Base-by-base conservation (phyloP, 1,140 invertebrate species). In the Neodiprion fabricii region DNA sequence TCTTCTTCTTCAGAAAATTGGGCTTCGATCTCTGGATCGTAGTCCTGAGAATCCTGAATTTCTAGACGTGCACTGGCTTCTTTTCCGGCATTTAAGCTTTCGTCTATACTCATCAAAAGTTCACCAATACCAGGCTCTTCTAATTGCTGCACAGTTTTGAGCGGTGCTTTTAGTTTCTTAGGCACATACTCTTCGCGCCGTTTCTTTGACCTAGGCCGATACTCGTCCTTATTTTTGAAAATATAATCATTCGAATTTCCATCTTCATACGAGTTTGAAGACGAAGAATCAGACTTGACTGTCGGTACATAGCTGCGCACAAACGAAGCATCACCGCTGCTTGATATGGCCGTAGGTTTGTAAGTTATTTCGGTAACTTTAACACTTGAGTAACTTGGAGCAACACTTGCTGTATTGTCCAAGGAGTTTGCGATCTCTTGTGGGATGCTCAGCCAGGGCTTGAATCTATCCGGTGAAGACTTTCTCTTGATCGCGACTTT, bases 151-250 rank as follows among this genome's bases (percentile, higher is more conserved):
- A 78, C 76, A 3, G 76, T 79, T 73, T 86, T 85, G 7, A 88
- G 73, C 1, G 85, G 84, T 7, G 81, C 73, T 74, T 88, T 89
- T 0, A 88, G 77, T 48, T 83, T 88, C 65, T 79, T 82, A 9
- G 88, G 87, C 28, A 89, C 86, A 72, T 88, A 88, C 50, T 88
- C 87, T 75, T 88, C 87, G 40, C 85, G 76, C 70, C 83, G 78
- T 70, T 87, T 88, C 65, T 88, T 88, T 17, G 74, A 76, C 70
- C 82, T 86, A 9, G 85, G 85, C 76, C 83, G 83, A 74, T 88
- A 85, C 0, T 73, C 72, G 72, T 87, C 87, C 48, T 85, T 87
- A 9, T 78, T 72, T 73, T 81, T 80, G 21, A 76, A 48, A 9
- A 80, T 73, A 76, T 86, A 84, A 14, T 86, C 85, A 12, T 75